phyloP scores from a whole-genome alignment of 2,113 vertebrate genomes.

The Antennarius striatus region DNA sequence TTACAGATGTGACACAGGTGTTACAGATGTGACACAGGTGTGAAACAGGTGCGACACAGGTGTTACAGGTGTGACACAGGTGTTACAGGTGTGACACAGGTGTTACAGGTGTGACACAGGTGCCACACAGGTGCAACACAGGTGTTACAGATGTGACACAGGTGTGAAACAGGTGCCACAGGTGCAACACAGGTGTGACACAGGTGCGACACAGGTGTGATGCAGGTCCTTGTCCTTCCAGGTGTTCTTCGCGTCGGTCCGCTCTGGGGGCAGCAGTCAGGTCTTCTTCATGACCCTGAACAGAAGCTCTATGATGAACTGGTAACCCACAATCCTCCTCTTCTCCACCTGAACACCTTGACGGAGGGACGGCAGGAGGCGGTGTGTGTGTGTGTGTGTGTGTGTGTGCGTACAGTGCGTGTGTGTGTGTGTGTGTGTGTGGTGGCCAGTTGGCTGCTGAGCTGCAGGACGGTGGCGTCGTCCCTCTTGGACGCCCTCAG shows the following conservation, averaged over 20 bases:
- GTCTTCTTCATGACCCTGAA: conserved; percentile 99
- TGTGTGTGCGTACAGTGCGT: conserved; percentile 16
- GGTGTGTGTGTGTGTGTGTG: conserved; percentile 10
- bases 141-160: too few relatives aligned
- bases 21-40: background rate
- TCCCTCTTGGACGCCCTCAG: too few relatives aligned
- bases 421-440: conserved; percentile 10
- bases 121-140: background rate
- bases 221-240: conserved; percentile 52
- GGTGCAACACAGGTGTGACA: background rate
- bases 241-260: conserved; percentile 99
- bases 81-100: background rate
- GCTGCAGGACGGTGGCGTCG: too few relatives aligned
- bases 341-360: conserved; percentile 21
- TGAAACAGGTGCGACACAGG: too few relatives aligned
- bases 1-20: too few relatives aligned
- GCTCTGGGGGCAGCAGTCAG: conserved; percentile 98
- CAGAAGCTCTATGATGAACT: conserved; percentile 99
- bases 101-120: background rate
- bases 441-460: background rate
- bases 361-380: conserved; percentile 34
- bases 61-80: too few relatives aligned
- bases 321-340: conserved; percentile 81
- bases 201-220: background rate
- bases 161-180: background rate